Base-by-base conservation (phyloP, 1,140 invertebrate genomes). In the Ceratosolen fusciceps region DNA sequence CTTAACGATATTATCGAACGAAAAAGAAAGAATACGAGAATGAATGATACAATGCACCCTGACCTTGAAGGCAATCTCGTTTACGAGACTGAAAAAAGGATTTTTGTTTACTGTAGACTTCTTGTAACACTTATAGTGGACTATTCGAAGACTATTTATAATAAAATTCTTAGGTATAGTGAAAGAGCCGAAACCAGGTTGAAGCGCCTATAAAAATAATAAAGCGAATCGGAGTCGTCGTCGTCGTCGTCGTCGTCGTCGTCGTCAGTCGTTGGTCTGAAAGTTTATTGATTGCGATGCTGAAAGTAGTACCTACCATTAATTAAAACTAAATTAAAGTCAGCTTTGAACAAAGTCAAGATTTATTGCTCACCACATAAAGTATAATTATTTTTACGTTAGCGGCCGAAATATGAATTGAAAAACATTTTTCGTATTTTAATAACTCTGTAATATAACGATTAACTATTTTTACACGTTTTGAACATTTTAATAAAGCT, bases 381-480 rank as follows among this genome's bases (percentile, higher is more conserved):
- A 10, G 14, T 7, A 70, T 58, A 29, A 73, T 65, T 29, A 70
- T 39, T 78, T 73, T 39, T 78, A 73, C 54, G 65, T 34, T 26
- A 21, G n/a, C 52, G 58, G 68, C n/a, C n/a, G n/a, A n/a, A n/a
- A n/a, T n/a, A n/a, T 49, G 34, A 24, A 47, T 70, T 71, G 14
- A 24, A 34, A n/a, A 34, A 73, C 71, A 49, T 60, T 72, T 62
- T 72, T 31, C 58, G 56, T 71, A 68, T 74, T 73, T 75, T 82
- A 56, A 83, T 52, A 80, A 82, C 82, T 81, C 81, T 84, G 83
- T 85, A 85, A 84, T 85, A 85, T 87, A 74, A 58, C 31, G 65
- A 54, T 70, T 81, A 83, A 82, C 83, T 88, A 88, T 89, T 89
- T 89, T 89, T 89, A 88, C 88, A 88, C 87, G n/a, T n/a, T n/a